Percentiles rank a stretch among this genome's conserved stretches.
phyloP scores from a whole-genome alignment of 2,113 vertebrate genomes.

The Crotalus helleri region DNA sequence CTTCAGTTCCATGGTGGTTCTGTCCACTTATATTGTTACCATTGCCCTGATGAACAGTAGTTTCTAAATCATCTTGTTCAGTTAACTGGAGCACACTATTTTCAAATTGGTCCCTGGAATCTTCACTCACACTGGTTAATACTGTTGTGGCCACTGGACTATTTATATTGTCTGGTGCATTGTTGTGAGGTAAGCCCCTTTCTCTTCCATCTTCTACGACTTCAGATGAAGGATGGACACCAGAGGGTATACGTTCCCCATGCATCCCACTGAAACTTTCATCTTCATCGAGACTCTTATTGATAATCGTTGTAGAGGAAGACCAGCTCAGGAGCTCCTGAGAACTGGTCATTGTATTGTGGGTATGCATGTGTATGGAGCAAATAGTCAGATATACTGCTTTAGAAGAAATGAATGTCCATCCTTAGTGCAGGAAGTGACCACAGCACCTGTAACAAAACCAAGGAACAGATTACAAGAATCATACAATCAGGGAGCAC shows the following conservation, averaged over 20 bases:
- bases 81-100: constrained; percentile 95
- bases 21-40: constrained; percentile 73
- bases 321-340: constrained; percentile 91
- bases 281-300: constrained; percentile 85
- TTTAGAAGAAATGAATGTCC: constrained; percentile 40
- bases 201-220: constrained; percentile 81
- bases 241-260: constrained; percentile 68
- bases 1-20: constrained; percentile 67
- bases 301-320: constrained; percentile 77
- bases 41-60: constrained; percentile 70
- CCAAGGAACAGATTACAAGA: not conserved
- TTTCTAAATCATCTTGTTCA: constrained; percentile 84
- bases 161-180: constrained; percentile 60
- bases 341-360: constrained; percentile 91
- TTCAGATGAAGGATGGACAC: constrained; percentile 71
- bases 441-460: constrained; percentile 58
- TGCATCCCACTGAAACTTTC: constrained; percentile 64
- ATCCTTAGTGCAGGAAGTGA: constrained; percentile 15
- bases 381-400: constrained; percentile 43
- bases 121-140: constrained; percentile 83
- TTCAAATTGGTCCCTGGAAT: constrained; percentile 90
- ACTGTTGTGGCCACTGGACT: constrained; percentile 78
- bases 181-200: constrained; percentile 68
- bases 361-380: constrained; percentile 85
- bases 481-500: not conserved